These are phyloP conservation scores for Orbicella faveolata DNA, from an alignment of 64 coral and sea anemone genomes.

Conservation along the genomic window DNA sequence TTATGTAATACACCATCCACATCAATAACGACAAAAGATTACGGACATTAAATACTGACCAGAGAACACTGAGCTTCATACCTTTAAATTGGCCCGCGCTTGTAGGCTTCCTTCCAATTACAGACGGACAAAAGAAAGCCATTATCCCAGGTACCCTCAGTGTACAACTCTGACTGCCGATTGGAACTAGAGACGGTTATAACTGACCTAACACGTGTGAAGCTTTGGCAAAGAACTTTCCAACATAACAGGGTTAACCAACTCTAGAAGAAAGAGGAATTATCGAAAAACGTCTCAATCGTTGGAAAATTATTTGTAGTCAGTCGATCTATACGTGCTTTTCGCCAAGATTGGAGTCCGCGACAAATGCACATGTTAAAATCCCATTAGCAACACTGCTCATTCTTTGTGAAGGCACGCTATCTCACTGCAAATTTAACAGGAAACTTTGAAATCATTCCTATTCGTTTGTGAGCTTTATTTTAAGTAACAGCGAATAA, in stretches of 20 bases:
- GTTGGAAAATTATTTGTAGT: not conserved
- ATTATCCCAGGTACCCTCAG: not conserved
- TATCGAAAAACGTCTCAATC: too few relatives aligned
- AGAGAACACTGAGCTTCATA: not conserved
- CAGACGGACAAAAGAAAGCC: slow-evolving; percentile 30
- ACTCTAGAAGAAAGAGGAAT: not conserved
- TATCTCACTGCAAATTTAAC: not conserved
- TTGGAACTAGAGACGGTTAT: not conserved
- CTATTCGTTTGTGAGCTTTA: not conserved
- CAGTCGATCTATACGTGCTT: slow-evolving; percentile 1
- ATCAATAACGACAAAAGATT: not conserved
- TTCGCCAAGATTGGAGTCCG: not conserved
- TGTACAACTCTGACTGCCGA: not conserved
- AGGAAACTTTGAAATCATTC: not conserved
- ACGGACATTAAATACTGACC: not conserved
- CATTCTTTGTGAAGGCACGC: slow-evolving; percentile 21
- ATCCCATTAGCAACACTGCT: not conserved
- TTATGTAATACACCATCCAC: not conserved
- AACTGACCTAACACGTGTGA: not conserved
- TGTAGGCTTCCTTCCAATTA: slow-evolving; percentile 3
- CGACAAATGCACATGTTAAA: not conserved
- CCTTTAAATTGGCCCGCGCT: slow-evolving; percentile 24
- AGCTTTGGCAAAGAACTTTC: not conserved
- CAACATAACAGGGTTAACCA: not conserved
- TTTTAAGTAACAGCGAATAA: not conserved